These are phyloP conservation scores for Glaucopsyche alexis DNA, from an alignment of 2,888 invertebrate genomes.

Conservation along the genomic window DNA sequence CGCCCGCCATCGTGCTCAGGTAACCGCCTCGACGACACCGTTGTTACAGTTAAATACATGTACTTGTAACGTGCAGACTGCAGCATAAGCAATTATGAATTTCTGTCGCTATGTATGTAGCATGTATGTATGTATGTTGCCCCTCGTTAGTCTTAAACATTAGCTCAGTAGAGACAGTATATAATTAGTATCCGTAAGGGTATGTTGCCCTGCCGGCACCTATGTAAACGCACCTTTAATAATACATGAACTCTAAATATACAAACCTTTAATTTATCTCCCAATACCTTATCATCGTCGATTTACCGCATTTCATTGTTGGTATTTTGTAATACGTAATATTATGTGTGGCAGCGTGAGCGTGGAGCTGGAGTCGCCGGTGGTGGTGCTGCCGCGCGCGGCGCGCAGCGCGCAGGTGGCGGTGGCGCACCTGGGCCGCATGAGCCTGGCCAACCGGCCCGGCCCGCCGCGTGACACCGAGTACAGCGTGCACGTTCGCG, in stretches of 20 bases:
- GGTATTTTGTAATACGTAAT: background rate
- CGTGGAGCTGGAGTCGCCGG: conserved; percentile 93
- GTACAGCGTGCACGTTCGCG: conserved; percentile 87
- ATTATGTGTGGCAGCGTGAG: conserved; percentile 78
- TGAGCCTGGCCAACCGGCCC: conserved; percentile 79
- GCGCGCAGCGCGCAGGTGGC: conserved; percentile 90
- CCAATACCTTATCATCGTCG: too few species aligned
- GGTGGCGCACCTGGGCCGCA: conserved; percentile 95
- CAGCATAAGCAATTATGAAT: too few species aligned
- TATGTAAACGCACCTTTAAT: too few species aligned
- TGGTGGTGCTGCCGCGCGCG: conserved; percentile 91
- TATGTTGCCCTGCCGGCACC: too few species aligned
- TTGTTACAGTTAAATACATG: background rate
- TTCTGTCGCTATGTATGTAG: too few species aligned
- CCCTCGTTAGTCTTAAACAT: too few species aligned
- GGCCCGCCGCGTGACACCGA: conserved; percentile 60
- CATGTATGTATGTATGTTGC: too few species aligned
- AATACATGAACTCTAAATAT: too few species aligned
- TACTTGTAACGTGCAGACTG: too few species aligned
- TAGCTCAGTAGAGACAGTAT: too few species aligned
- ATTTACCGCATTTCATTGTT: too few species aligned
- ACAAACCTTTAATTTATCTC: too few species aligned
- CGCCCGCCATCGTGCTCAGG: conserved; percentile 60
- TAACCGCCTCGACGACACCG: conserved; percentile 36
- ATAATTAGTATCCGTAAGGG: fast-evolving